Evolutionary conservation across 2,797 vertebrate species (phyloP).

Genomic region (Syndactyla subalaris): DNA sequence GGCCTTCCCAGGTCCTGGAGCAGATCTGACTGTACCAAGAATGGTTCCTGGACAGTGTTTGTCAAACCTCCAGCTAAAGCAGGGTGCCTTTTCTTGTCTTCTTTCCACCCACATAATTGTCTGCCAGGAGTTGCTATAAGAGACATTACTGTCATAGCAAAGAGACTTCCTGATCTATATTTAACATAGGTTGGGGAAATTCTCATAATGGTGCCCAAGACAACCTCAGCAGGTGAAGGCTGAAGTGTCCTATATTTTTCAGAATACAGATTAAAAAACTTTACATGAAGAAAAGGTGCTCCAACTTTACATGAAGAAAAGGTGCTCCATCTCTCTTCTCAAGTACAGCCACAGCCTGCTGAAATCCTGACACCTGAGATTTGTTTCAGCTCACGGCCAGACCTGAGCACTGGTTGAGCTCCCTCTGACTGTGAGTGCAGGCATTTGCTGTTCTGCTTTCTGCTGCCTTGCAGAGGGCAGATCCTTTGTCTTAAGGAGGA

Average conservation of each 20-base stretch:
- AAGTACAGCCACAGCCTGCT: neutral
- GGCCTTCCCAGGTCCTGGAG: neutral
- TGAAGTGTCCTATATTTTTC: neutral
- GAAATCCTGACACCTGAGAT: neutral
- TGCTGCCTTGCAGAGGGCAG: neutral
- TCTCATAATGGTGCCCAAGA: neutral
- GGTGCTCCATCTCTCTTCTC: neutral
- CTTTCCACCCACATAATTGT: accelerated
- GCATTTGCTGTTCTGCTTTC: neutral
- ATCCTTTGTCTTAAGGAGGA: neutral
- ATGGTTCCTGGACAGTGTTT: neutral
- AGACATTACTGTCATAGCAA: neutral
- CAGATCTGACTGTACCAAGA: accelerated
- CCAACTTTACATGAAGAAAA: neutral
- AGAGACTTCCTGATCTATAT: neutral
- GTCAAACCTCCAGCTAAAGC: neutral
- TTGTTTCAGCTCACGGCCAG: neutral
- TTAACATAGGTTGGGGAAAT: neutral
- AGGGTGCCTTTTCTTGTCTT: neutral
- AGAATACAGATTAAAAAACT: neutral
- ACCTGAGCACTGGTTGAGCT: neutral
- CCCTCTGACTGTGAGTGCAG: neutral
- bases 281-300: neutral
- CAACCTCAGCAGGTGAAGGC: neutral
- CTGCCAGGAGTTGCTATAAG: neutral